A percentile compares a stretch with the other conserved stretches of the same genome.
Evolutionary conservation across 2,113 vertebrate genomes (phyloP).

Genomic region (Brachyhypopomus gauderio): DNA sequence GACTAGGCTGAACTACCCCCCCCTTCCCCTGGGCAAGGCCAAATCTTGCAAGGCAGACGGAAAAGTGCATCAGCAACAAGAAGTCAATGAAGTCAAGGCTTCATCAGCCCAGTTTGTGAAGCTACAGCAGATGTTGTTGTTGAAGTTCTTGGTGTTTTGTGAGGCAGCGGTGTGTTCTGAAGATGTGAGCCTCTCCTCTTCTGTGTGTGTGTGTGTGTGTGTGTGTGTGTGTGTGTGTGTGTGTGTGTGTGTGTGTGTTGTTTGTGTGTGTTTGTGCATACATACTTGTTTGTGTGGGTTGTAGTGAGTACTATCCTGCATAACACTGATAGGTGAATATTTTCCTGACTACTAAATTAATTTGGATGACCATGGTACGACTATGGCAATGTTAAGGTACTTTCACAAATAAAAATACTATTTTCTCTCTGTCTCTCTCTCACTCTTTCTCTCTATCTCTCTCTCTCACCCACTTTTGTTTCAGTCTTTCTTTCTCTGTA

Average conservation of each 20-base stretch:
- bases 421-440: slow-evolving; percentile 54
- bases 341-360: slow-evolving; percentile 71
- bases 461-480: slow-evolving; percentile 37
- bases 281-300: slow-evolving; percentile 35
- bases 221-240: too few relatives aligned
- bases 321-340: slow-evolving; percentile 75
- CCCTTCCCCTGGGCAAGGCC: slow-evolving; percentile 64
- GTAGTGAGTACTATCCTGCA: slow-evolving; percentile 45
- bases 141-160: background rate
- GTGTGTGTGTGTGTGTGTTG: too few relatives aligned
- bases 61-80: slow-evolving; percentile 33
- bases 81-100: slow-evolving; percentile 8
- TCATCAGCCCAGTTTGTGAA: background rate
- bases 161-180: background rate
- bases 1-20: slow-evolving; percentile 34
- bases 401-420: slow-evolving; percentile 65
- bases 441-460: slow-evolving; percentile 6
- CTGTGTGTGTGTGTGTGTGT: too few relatives aligned
- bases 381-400: slow-evolving; percentile 62
- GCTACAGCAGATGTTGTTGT: background rate
- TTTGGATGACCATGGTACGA: slow-evolving; percentile 61
- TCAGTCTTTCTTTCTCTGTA: slow-evolving; percentile 57
- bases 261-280: slow-evolving; percentile 54
- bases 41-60: slow-evolving; percentile 45
- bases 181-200: slow-evolving; percentile 5